phyloP scores from a whole-genome alignment of 1,140 invertebrate genomes.

The Drosophila littoralis region DNA sequence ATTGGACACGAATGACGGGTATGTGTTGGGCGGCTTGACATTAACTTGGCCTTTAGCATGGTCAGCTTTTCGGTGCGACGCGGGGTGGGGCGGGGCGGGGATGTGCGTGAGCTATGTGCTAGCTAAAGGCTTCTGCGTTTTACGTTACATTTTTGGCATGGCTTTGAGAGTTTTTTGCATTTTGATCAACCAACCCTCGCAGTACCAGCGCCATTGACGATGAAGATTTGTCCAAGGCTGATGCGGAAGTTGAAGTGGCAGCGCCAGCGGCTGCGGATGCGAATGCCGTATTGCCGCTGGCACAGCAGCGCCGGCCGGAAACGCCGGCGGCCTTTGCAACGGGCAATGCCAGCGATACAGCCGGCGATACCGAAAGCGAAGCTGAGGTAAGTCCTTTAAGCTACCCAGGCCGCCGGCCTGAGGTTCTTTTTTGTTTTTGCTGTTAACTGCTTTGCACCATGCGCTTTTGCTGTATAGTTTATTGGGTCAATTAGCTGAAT shows the following conservation, averaged over 20 bases:
- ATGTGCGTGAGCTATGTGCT: not conserved
- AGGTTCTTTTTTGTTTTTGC: slow-evolving; percentile 9
- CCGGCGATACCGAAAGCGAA: slow-evolving; percentile 49
- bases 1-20: slow-evolving; percentile 77
- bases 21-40: slow-evolving; percentile 48
- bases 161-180: slow-evolving; percentile 76
- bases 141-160: slow-evolving; percentile 41
- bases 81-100: not conserved
- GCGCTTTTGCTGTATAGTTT: slow-evolving; percentile 48
- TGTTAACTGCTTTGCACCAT: slow-evolving; percentile 35
- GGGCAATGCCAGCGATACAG: slow-evolving; percentile 25
- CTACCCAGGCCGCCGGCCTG: not conserved
- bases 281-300: slow-evolving; percentile 33
- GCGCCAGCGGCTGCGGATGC: slow-evolving; percentile 27
- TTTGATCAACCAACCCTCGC: slow-evolving; percentile 54
- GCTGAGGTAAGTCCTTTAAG: slow-evolving; percentile 55
- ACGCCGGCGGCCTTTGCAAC: slow-evolving; percentile 52
- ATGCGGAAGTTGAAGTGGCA: slow-evolving; percentile 23
- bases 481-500: not conserved
- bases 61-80: slow-evolving; percentile 26
- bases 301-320: slow-evolving; percentile 56
- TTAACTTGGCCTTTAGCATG: slow-evolving; percentile 34
- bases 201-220: slow-evolving; percentile 75
- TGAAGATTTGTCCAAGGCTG: slow-evolving; percentile 68
- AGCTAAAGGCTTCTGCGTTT: slow-evolving; percentile 25